Conservation (phyloP, 2,797 vertebrate genomes). For the Clarias laeviceps region DNA sequence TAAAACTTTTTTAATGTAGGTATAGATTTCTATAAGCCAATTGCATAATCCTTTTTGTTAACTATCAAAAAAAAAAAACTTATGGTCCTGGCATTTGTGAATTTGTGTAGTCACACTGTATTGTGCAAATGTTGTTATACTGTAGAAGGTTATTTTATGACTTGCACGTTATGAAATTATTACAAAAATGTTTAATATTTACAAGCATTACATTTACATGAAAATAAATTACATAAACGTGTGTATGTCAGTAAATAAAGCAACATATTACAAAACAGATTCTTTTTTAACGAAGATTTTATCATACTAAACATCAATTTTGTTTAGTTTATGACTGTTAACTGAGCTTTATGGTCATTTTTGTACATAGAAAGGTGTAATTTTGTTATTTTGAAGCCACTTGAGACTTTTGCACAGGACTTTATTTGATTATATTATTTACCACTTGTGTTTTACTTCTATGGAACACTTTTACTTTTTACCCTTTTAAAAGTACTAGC, state of each 20-base stretch:
- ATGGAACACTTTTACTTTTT: not conserved
- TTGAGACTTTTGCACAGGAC: not conserved
- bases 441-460: not conserved
- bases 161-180: not conserved
- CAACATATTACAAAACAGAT: not conserved
- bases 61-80: not conserved
- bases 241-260: not conserved
- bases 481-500: constrained; percentile 1
- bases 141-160: not conserved
- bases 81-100: not conserved
- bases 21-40: not conserved
- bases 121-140: not conserved
- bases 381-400: not conserved
- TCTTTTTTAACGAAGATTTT: not conserved
- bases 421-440: not conserved
- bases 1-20: not conserved
- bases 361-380: not conserved
- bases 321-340: not conserved
- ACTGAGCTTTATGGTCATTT: not conserved
- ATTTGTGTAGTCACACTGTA: not conserved
- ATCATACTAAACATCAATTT: not conserved
- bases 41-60: not conserved
- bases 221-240: not conserved
- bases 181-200: not conserved
- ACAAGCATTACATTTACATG: not conserved